Base-by-base conservation (phyloP, 2,797 vertebrate genomes). In the Bucorvus abyssinicus region DNA sequence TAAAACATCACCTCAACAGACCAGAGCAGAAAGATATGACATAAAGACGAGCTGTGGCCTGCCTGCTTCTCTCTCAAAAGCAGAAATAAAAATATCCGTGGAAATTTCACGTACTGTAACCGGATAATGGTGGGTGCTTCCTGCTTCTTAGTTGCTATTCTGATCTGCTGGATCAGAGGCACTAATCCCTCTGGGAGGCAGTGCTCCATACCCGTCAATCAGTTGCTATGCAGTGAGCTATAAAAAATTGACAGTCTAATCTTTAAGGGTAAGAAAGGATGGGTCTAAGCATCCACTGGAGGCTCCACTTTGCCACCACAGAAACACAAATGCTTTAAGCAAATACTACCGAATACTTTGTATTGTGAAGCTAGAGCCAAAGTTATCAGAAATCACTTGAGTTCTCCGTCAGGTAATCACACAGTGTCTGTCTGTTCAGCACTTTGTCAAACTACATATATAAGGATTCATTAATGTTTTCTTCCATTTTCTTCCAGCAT, bases 131-230 rank as follows among this genome's bases (percentile, higher is more conserved):
- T 0, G 44, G 45, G 55, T 56, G 65, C 60, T 70, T 89, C 50
- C 79, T 36, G 56, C 57, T 73, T 67, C 86, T 81, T 26, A 44
- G 44, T 23, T 86, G 76, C 76, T 84, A 42, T 73, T 93, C 64
- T 74, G 67, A 84, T 91, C 87, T 69, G 79, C 47, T 65, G 68
- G 82, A 93, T 96, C 89, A 90, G 79, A 55, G 65, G 89, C 49
- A 79, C 89, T 84, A 87, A 93, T 91, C 65, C 0, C 92, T 42
- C 71, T 0, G 1, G 45, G 44, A 90, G 32, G 64, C 60, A 60
- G 69, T 47, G 61, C 73, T 78, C 78, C 47, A 69, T 17, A 36
- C 8, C 32, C 64, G 50, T 74, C 93, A 38, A 40, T 84, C 82
- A 80, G 68, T 6, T 75, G 68, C 84, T 75, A 85, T 0, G 8